Evolutionary conservation across 2,888 invertebrate genomes (phyloP).

Genomic region (Diadegma fenestrale): DNA sequence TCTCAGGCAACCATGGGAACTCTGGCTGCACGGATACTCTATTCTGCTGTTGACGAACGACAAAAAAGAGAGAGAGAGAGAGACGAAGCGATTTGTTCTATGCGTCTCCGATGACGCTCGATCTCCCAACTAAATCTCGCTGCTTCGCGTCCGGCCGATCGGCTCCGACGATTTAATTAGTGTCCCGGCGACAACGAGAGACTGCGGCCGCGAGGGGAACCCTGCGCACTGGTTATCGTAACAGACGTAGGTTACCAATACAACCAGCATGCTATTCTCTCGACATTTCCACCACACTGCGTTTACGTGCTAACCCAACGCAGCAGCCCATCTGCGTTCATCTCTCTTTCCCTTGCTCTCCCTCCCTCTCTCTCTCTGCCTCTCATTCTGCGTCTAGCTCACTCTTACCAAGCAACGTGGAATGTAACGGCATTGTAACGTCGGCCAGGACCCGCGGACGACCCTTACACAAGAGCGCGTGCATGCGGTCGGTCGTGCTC

Average conservation of each 20-base stretch:
- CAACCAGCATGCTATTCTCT: slow-evolving; percentile 50
- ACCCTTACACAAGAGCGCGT: slow-evolving; percentile 64
- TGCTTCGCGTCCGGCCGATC: slow-evolving; percentile 58
- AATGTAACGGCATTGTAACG: slow-evolving; percentile 68
- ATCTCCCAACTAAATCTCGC: slow-evolving; percentile 20
- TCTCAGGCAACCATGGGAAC: not conserved
- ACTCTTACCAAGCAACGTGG: slow-evolving; percentile 60
- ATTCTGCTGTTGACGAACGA: slow-evolving; percentile 15
- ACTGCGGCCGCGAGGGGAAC: not conserved
- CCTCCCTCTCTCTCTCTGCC: slow-evolving; percentile 5
- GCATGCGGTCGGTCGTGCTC: slow-evolving; percentile 28
- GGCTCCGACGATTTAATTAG: slow-evolving; percentile 68
- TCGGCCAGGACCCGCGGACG: slow-evolving; percentile 52
- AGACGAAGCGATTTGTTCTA: slow-evolving; percentile 41
- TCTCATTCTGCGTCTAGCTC: slow-evolving; percentile 24
- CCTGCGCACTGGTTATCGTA: slow-evolving; percentile 43
- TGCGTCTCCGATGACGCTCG: slow-evolving; percentile 39
- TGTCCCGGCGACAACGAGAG: slow-evolving; percentile 53
- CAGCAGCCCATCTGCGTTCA: slow-evolving; percentile 20
- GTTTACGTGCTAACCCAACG: slow-evolving; percentile 55
- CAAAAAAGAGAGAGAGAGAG: slow-evolving; percentile 4
- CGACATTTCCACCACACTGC: slow-evolving; percentile 59
- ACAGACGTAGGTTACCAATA: slow-evolving; percentile 60
- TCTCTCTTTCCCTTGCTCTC: slow-evolving; percentile 47
- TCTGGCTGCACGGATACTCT: slow-evolving; percentile 28